Evolutionary conservation across 2,113 vertebrate genomes (phyloP), one percentile per base, ranked within the genome.

Genomic region (Hyla sarda): DNA sequence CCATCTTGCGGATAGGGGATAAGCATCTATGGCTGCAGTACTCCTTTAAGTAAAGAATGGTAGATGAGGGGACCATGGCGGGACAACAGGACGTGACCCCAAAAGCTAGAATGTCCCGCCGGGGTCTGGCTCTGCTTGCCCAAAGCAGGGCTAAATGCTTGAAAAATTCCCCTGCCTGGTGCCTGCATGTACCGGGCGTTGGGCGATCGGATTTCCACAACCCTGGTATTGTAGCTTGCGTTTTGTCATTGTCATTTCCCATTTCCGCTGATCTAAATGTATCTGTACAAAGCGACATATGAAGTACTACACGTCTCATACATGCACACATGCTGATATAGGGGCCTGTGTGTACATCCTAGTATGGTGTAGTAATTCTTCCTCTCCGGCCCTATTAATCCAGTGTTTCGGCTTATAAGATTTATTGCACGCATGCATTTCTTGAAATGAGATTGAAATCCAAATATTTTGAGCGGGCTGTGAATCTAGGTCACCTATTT

Each of bases 401-500:
- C 76, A 52, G 48, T 34, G 25, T 78, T 78, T 78, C 76, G 76
- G 76, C 48, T 52, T 78, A 56, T 78, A 37, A 58, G 48, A 56
- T 78, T 54, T 52, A 78, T 78, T 56, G 13, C 50, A n/a, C 76
- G 23, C 47, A 56, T 78, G 25, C 50, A 56, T 78, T 34, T 52
- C 25, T 52, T 56, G 32, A 62, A 81, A 81, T 47, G 34, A 62
- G 56, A 65, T 81, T 62, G 78, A 81, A 41, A 81, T 62, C 45
- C 75, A 65, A 41, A 82, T 37, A 28, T 77, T 54, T 77, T 48
- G 48, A 8, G 4, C 28, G 12, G 30, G 17, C 17, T 34, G 50
- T 79, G 32, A 79, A 60, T 56, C n/a, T 79, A 60, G 76, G 76
- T 58, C 52, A 79, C 30, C 45, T 73, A 47, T 83, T 13, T 73